These are phyloP conservation scores for Gasterosteus nipponicus DNA, from an alignment of 2,113 vertebrate species.

Conservation along the genomic window DNA sequence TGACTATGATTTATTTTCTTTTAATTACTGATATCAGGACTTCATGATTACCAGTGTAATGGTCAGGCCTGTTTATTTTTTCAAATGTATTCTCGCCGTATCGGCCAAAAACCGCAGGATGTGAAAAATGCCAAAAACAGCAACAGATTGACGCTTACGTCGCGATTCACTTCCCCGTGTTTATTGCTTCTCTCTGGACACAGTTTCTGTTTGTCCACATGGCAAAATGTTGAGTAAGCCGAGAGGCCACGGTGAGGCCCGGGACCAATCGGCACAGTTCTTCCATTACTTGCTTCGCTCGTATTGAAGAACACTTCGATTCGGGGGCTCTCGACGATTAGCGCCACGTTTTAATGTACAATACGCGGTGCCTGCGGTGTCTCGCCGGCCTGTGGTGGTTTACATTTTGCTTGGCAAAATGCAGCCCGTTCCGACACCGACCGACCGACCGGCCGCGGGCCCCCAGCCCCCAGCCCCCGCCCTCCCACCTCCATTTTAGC, in stretches of 20 bases:
- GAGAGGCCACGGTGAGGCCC: conserved; percentile 11
- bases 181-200: conserved; percentile 5
- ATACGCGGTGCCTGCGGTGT: neutral
- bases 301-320: neutral
- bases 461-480: neutral
- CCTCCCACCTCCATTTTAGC: conserved; percentile 52
- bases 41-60: neutral
- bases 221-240: conserved; percentile 21
- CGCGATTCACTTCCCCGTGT: conserved; percentile 6
- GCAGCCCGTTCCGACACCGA: conserved; percentile 21
- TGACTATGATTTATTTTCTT: conserved; percentile 27
- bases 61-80: conserved; percentile 18
- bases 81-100: neutral
- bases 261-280: neutral
- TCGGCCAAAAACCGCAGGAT: conserved; percentile 23
- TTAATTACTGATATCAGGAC: conserved; percentile 7
- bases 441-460: too few relatives aligned
- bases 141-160: conserved; percentile 27
- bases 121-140: conserved; percentile 47
- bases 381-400: neutral
- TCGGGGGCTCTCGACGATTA: neutral
- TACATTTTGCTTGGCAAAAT: conserved; percentile 7
- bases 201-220: conserved; percentile 18
- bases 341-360: neutral
- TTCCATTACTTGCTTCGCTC: neutral